Evolutionary conservation across 2,888 invertebrate genomes (phyloP), one percentile per base, ranked within the genome.

Genomic region (Apodemia mormo): DNA sequence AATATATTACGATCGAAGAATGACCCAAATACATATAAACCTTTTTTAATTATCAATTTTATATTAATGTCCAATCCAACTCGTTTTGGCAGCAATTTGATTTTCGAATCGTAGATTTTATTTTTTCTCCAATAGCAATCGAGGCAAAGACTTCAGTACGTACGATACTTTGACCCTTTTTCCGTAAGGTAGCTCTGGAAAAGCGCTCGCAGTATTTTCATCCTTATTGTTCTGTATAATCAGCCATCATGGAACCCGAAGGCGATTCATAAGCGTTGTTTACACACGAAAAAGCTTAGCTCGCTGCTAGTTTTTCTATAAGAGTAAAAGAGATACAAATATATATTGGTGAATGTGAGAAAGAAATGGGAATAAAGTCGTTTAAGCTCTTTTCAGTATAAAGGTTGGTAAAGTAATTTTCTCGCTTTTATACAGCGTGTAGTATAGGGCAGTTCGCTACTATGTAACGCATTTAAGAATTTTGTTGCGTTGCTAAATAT

Each of bases 211-310:
- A 78, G 87, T 82, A 86, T 90, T 91, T 77, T 80, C 80, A 84
- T 80, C 85, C 89, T 80, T 85, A 90, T 88, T 89, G 87, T 84
- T 85, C 88, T 89, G 92, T 93, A 93, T 93, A 92, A 94, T 94
- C 93, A 90, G 92, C 93, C 88, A 94, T 94, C 91, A 94, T 94
- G 92, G 85, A 86, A 89, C 82, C 86, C 88, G 82, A 83, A 88
- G 84, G 89, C 88, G 86, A 90, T 90, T 88, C 88, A 87, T 84
- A 83, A 84, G 84, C 77, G 81, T 74, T 75, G 78, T 82, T 76
- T 77, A 79, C 78, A 80, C 76, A 74, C 79, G 82, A 88, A 93
- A 87, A 82, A 85, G 84, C 89, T 84, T 91, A 86, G 79, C 81
- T 87, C 93, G 93, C 91, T 78, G 75, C 72, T 79, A 85, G 86